Evolutionary conservation across 1,140 invertebrate species (phyloP).

Genomic region (Cydia strobilella): DNA sequence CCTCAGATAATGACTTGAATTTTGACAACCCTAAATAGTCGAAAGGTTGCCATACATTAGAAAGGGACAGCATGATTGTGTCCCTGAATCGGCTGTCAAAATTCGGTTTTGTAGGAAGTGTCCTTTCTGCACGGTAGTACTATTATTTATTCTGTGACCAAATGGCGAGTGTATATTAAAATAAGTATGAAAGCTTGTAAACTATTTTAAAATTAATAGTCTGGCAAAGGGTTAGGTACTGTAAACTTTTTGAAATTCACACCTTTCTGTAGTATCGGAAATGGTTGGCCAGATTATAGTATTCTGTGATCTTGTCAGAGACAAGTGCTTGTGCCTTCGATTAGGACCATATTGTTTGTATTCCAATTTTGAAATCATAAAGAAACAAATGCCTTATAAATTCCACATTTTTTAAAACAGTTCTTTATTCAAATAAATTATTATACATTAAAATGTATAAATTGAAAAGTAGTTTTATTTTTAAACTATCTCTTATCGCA

Average conservation of each 20-base stretch:
- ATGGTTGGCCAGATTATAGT: neutral
- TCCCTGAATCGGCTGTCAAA: too few relatives aligned
- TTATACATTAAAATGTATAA: slow-evolving; percentile 22
- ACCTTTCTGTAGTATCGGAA: too few relatives aligned
- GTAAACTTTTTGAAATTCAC: too few relatives aligned
- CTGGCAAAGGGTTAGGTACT: too few relatives aligned
- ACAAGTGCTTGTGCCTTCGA: slow-evolving; percentile 5
- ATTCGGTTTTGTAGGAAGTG: too few relatives aligned
- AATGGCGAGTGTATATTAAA: neutral
- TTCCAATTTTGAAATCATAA: neutral
- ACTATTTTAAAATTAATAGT: neutral
- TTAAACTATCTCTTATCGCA: neutral
- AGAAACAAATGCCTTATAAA: slow-evolving; percentile 18
- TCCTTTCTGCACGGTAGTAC: too few relatives aligned
- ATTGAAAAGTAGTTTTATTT: slow-evolving; percentile 25
- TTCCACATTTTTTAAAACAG: neutral
- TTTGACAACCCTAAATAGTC: too few relatives aligned
- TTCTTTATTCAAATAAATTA: neutral
- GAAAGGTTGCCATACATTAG: too few relatives aligned
- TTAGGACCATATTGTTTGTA: slow-evolving; percentile 6
- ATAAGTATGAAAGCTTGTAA: slow-evolving; percentile 1
- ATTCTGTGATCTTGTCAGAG: slow-evolving; percentile 11
- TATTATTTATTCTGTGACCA: too few relatives aligned
- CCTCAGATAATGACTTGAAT: too few relatives aligned
- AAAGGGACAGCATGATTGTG: too few relatives aligned